Percentiles rank a stretch among this genome's conserved stretches.
phyloP scores from a whole-genome alignment of 2,797 vertebrate species.

The Typhlichthys eigenmanni region DNA sequence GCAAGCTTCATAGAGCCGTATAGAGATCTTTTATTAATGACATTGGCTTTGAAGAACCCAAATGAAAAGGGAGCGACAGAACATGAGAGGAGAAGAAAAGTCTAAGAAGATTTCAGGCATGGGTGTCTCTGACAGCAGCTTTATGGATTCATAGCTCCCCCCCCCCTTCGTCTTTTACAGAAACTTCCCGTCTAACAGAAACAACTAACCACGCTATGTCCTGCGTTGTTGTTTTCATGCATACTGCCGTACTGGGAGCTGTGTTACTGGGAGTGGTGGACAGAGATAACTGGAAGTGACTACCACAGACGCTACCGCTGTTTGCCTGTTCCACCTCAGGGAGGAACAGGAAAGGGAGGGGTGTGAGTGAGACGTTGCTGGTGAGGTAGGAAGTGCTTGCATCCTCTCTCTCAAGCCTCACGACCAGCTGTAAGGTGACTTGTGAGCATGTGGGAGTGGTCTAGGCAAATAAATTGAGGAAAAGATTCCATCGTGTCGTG shows the following conservation, averaged over 20 bases:
- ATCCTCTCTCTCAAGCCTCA: slow-evolving; percentile 63
- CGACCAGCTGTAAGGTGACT: slow-evolving; percentile 67
- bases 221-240: slow-evolving; percentile 27
- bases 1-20: slow-evolving; percentile 25
- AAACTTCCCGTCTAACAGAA: slow-evolving; percentile 48
- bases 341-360: slow-evolving; percentile 51
- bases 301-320: slow-evolving; percentile 53
- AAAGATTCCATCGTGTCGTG: slow-evolving; percentile 13
- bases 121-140: slow-evolving; percentile 51
- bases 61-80: slow-evolving; percentile 50
- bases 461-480: slow-evolving; percentile 29
- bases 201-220: slow-evolving; percentile 53
- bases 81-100: slow-evolving; percentile 47
- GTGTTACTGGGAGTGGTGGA: slow-evolving; percentile 57
- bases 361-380: slow-evolving; percentile 37
- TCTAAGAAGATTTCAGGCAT: slow-evolving; percentile 57
- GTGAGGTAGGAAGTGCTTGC: slow-evolving; percentile 73
- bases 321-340: slow-evolving; percentile 59
- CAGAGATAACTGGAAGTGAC: slow-evolving; percentile 59
- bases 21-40: slow-evolving; percentile 43
- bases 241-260: slow-evolving; percentile 41
- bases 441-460: slow-evolving; percentile 67
- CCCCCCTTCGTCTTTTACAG: slow-evolving; percentile 41
- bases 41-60: slow-evolving; percentile 47
- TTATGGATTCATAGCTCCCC: slow-evolving; percentile 11